Evolutionary conservation across 2,888 invertebrate genomes (phyloP).

Genomic region (Ligdia adustata): DNA sequence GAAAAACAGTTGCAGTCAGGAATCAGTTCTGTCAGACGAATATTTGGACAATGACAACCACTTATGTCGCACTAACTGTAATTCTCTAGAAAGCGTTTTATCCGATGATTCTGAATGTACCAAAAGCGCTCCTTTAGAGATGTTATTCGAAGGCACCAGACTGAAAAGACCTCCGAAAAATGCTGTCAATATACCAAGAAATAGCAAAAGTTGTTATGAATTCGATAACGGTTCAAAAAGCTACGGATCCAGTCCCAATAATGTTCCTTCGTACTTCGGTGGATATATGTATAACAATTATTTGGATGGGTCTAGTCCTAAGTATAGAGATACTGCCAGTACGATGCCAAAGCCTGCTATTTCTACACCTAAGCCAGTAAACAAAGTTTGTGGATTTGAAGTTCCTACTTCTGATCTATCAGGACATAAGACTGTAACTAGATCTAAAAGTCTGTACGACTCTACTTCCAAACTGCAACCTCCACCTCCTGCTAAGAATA

Average conservation of each 20-base stretch:
- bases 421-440: conserved; percentile 74
- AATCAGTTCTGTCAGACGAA: conserved; percentile 90
- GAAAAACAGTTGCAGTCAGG: conserved; percentile 88
- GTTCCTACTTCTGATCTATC: conserved; percentile 57
- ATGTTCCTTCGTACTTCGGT: conserved; percentile 72
- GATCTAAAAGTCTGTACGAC: conserved; percentile 76
- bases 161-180: conserved; percentile 64
- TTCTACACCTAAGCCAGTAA: conserved; percentile 38
- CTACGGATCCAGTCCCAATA: conserved; percentile 86
- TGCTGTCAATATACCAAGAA: conserved; percentile 61
- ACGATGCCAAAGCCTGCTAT: conserved; percentile 45
- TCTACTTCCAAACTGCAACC: conserved; percentile 62
- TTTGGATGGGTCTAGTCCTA: conserved; percentile 28
- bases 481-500: conserved; percentile 72
- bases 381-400: conserved; percentile 72
- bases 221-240: conserved; percentile 84
- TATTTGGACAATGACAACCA: conserved; percentile 83
- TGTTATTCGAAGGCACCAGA: conserved; percentile 85
- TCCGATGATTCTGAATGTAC: conserved; percentile 92
- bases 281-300: conserved; percentile 83
- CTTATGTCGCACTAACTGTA: conserved; percentile 87
- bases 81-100: conserved; percentile 91
- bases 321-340: conserved; percentile 48
- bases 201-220: conserved; percentile 78
- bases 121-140: conserved; percentile 90